Percentiles rank a stretch among this genome's conserved stretches.
Evolutionary conservation across 2,888 invertebrate genomes (phyloP).

Genomic region (Nemotelus pantherinus): DNA sequence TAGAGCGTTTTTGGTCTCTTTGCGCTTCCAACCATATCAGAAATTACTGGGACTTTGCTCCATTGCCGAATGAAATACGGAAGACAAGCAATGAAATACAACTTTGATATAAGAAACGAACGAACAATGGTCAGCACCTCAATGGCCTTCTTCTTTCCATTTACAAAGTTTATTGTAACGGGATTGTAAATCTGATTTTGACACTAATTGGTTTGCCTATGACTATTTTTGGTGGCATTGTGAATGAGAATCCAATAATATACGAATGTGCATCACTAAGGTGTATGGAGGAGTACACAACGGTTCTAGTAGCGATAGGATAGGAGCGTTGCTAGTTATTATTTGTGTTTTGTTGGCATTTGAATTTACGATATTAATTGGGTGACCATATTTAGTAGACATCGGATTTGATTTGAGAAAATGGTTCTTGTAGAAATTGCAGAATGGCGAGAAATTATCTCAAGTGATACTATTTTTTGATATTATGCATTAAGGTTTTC

Average conservation of each 20-base stretch:
- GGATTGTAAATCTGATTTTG: slow-evolving; percentile 31
- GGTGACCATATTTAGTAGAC: too few relatives aligned
- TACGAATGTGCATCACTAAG: too few relatives aligned
- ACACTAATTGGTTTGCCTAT: slow-evolving; percentile 33
- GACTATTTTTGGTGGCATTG: slow-evolving; percentile 1
- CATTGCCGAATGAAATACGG: slow-evolving; percentile 26
- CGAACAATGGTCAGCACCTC: slow-evolving; percentile 35
- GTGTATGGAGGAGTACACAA: too few relatives aligned
- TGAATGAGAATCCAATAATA: not conserved
- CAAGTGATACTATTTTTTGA: too few relatives aligned
- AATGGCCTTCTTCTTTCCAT: slow-evolving; percentile 17
- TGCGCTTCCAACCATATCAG: slow-evolving; percentile 35
- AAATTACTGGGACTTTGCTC: slow-evolving; percentile 22
- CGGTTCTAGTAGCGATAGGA: too few relatives aligned
- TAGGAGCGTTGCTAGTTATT: too few relatives aligned
- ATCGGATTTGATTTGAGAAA: too few relatives aligned
- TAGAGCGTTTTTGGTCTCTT: not conserved
- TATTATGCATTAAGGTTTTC: too few relatives aligned
- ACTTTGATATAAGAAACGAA: slow-evolving; percentile 1
- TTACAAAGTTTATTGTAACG: slow-evolving; percentile 35
- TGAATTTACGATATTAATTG: too few relatives aligned
- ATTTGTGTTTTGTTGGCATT: too few relatives aligned
- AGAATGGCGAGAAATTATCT: too few relatives aligned
- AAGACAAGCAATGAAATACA: slow-evolving; percentile 37
- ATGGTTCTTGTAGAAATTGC: too few relatives aligned